Evolutionary conservation across 2,113 vertebrate species (phyloP).

Genomic region (Larimichthys crocea): DNA sequence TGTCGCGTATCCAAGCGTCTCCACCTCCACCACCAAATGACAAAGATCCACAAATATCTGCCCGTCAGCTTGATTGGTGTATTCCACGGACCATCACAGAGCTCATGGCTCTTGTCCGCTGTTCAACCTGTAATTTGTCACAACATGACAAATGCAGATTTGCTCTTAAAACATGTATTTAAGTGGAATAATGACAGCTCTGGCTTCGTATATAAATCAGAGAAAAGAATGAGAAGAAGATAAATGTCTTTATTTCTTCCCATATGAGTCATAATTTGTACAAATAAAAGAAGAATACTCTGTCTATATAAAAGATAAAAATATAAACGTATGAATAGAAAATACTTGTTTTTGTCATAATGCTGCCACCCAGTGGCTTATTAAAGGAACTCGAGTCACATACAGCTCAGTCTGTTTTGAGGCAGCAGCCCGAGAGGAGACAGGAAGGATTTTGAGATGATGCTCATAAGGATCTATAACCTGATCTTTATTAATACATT

Average conservation of each 20-base stretch:
- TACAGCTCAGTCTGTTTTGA: slow-evolving; percentile 67
- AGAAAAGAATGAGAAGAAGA: slow-evolving; percentile 45
- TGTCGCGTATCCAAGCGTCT: slow-evolving; percentile 11
- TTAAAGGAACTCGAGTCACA: slow-evolving; percentile 65
- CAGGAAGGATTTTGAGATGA: slow-evolving; percentile 39
- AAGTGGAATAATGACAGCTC: not conserved
- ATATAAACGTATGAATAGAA: slow-evolving; percentile 72
- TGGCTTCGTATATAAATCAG: not conserved
- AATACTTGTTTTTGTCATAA: slow-evolving; percentile 75
- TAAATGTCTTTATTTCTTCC: slow-evolving; percentile 80
- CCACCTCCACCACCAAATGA: slow-evolving; percentile 53
- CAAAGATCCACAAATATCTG: slow-evolving; percentile 42
- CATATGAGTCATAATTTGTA: slow-evolving; percentile 72
- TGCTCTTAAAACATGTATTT: not conserved
- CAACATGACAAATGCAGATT: not conserved
- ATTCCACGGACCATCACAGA: not conserved
- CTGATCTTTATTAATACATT: slow-evolving; percentile 22
- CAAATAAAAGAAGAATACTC: slow-evolving; percentile 80
- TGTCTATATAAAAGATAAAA: slow-evolving; percentile 81
- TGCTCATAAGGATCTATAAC: slow-evolving; percentile 13
- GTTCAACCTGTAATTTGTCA: slow-evolving; percentile 13
- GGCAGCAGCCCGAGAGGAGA: slow-evolving; percentile 35
- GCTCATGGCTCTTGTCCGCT: not conserved
- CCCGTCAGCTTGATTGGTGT: not conserved
- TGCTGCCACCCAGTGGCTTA: slow-evolving; percentile 85